Evolutionary conservation across 2,797 vertebrate species (phyloP).

Genomic region (Molossus alvarezi): DNA sequence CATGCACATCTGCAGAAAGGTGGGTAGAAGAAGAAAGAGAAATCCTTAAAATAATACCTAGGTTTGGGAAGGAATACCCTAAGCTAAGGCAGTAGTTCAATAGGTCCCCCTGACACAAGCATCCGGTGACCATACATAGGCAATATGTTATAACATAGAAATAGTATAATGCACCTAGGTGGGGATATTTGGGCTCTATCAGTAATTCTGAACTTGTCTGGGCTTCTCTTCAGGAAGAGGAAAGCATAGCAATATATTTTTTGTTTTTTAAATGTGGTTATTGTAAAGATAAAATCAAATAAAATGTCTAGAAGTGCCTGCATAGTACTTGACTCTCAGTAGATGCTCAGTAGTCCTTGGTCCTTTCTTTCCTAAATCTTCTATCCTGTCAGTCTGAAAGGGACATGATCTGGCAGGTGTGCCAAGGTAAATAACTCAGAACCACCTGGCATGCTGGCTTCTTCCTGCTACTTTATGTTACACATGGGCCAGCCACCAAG

Average conservation of each 20-base stretch:
- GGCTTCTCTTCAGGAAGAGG: background rate
- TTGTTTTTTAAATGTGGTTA: background rate
- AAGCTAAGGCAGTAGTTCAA: background rate
- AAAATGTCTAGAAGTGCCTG: background rate
- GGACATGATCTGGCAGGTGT: too few species aligned
- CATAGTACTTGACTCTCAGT: background rate
- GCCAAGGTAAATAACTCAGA: background rate
- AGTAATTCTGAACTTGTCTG: background rate
- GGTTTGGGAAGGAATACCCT: background rate
- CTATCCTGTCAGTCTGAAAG: background rate
- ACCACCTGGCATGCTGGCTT: background rate
- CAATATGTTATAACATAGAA: background rate
- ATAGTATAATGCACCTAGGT: background rate
- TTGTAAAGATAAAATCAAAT: background rate
- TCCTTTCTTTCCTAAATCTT: background rate
- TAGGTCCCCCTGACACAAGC: background rate
- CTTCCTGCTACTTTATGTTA: background rate
- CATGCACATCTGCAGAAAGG: background rate
- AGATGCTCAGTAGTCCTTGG: background rate
- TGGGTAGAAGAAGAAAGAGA: background rate
- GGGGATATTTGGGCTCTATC: background rate
- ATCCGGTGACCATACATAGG: background rate
- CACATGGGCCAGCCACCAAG: background rate
- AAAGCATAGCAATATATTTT: background rate
- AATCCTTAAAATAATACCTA: background rate